Evolutionary conservation across 2,888 invertebrate genomes (phyloP).

Genomic region (Lasius fuliginosus): DNA sequence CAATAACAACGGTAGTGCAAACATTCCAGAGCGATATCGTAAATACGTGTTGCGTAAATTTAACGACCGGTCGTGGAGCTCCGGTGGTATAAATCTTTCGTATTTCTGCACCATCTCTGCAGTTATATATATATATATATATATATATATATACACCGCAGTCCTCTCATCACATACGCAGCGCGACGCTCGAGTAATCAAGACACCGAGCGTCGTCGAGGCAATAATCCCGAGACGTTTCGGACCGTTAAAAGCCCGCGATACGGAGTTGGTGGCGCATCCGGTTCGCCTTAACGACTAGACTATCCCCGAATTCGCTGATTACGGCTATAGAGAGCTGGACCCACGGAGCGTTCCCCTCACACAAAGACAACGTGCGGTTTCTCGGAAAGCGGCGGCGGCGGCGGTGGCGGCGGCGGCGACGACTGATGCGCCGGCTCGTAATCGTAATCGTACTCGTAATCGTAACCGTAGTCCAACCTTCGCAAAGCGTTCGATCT

Average conservation of each 20-base stretch:
- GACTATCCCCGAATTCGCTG: conserved; percentile 22
- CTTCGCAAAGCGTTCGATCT: conserved; percentile 69
- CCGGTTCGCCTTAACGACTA: conserved; percentile 26
- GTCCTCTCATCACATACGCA: background rate
- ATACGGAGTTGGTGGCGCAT: conserved; percentile 36
- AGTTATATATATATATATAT: background rate
- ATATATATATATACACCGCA: background rate
- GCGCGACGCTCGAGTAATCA: conserved; percentile 1
- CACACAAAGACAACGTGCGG: conserved; percentile 85
- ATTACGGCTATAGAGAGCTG: conserved; percentile 25
- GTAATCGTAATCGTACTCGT: conserved; percentile 82
- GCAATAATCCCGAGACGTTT: conserved; percentile 48
- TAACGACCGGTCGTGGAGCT: background rate
- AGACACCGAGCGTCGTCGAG: conserved; percentile 7
- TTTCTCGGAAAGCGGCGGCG: conserved; percentile 79
- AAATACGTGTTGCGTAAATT: background rate
- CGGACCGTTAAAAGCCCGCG: conserved; percentile 37
- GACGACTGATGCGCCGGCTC: conserved; percentile 60
- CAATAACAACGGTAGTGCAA: background rate
- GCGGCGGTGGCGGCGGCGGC: conserved; percentile 59
- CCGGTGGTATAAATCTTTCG: background rate
- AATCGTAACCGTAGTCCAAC: conserved; percentile 81
- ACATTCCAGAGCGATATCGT: background rate
- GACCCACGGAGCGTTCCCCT: conserved; percentile 51
- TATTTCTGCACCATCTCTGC: background rate